Evolutionary conservation across 2,888 invertebrate genomes (phyloP), one percentile per base, ranked within the genome.

Genomic region (Pedicia rivosa): DNA sequence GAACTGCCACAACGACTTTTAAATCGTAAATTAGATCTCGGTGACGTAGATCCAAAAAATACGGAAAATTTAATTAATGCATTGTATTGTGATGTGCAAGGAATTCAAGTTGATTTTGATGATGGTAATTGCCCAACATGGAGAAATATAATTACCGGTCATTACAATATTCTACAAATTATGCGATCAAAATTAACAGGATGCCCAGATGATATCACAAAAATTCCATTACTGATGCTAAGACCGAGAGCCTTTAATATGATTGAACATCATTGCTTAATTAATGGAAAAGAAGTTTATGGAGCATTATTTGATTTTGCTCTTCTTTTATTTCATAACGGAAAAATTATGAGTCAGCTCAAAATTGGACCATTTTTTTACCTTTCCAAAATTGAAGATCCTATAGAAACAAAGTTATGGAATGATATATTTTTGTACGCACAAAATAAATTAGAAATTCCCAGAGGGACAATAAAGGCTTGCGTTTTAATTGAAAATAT

Each of bases 231-330:
- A 6, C 53, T 78, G 38, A 72, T 78, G 67, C 54, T 79, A 9
- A 59, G 79, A 40, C 78, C 79, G 1, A 62, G 78, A 47, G 78
- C 78, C 29, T 79, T 78, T 77, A 78, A 79, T 55, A 74, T 79
- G 65, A 66, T 69, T 35, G 78, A 79, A 51, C 70, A 72, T 50
- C 70, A 74, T 49, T 64, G 74, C 46, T 55, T 68, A 70, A 65
- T 73, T 41, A 62, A 69, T 47, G 72, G 72, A 1, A 68, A 66
- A 51, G 66, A 68, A 59, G 59, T 73, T 3, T 67, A 72, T 17
- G 78, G 76, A 2, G 66, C 78, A 1, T 48, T 79, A n/a, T 67
- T 78, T 40, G 79, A 79, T 54, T 78, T 77, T 57, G 73, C 68
- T 2, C 56, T 78, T 8, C 58, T 76, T 30, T 70, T 76, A 63